Percentiles rank a stretch among this genome's conserved stretches.
These are phyloP conservation scores for Lepidocyrtinus sp. DNA, from an alignment of 2,888 invertebrate species.

Conservation along the genomic window DNA sequence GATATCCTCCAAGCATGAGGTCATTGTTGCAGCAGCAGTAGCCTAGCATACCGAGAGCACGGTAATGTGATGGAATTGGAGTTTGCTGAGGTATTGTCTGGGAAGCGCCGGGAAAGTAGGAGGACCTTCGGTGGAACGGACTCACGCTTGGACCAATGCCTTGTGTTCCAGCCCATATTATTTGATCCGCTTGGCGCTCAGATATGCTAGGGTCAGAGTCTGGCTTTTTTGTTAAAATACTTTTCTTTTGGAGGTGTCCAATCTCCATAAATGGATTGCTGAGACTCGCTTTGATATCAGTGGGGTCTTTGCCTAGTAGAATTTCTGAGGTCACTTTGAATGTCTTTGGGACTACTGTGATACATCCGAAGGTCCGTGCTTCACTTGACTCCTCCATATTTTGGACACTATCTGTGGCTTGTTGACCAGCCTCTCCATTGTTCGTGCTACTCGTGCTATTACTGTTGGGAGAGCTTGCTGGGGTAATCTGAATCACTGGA, in stretches of 20 bases:
- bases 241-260: background rate
- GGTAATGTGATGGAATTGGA: too few relatives aligned
- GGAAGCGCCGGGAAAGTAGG: slow-evolving; percentile 26
- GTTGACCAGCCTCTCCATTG: background rate
- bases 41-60: slow-evolving; percentile 34
- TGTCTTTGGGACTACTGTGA: slow-evolving; percentile 63
- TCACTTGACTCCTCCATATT: background rate
- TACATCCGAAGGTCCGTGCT: slow-evolving; percentile 63
- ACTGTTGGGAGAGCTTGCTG: slow-evolving; percentile 57
- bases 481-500: slow-evolving; percentile 67
- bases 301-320: slow-evolving; percentile 12
- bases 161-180: background rate
- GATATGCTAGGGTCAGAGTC: slow-evolving; percentile 21
- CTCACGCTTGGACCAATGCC: background rate
- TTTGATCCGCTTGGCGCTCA: slow-evolving; percentile 1
- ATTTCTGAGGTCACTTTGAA: slow-evolving; percentile 67
- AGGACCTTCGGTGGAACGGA: slow-evolving; percentile 20
- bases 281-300: background rate
- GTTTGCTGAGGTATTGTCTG: slow-evolving; percentile 10
- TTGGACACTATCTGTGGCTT: slow-evolving; percentile 23
- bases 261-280: background rate
- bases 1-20: slow-evolving; percentile 39
- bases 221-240: slow-evolving; percentile 10
- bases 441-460: background rate
- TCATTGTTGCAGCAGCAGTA: slow-evolving; percentile 25